Percentiles rank a stretch among this genome's conserved stretches.
These are phyloP conservation scores for Tinamus major DNA, from an alignment of 2,797 vertebrate species.

Conservation along the genomic window DNA sequence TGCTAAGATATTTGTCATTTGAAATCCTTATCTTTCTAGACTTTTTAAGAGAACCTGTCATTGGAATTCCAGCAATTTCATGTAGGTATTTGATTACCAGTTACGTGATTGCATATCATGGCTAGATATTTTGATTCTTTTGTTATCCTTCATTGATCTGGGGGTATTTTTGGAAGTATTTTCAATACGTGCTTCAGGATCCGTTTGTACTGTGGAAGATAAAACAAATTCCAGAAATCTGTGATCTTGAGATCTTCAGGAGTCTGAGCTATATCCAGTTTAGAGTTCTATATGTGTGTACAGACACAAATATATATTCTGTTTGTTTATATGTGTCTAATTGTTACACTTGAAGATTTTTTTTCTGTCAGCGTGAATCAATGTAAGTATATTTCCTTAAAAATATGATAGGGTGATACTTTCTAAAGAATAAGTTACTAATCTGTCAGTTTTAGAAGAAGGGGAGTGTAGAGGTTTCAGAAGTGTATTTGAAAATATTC, in stretches of 20 bases:
- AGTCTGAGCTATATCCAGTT: not conserved
- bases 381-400: not conserved
- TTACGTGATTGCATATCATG: not conserved
- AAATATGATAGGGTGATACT: not conserved
- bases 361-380: not conserved
- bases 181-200: not conserved
- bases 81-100: not conserved
- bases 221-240: not conserved
- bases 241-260: not conserved
- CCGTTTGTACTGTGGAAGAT: not conserved
- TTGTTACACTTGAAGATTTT: accelerated
- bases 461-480: not conserved
- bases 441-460: not conserved
- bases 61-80: not conserved
- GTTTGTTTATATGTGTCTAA: not conserved
- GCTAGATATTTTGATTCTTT: not conserved
- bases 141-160: not conserved
- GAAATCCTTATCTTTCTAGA: not conserved
- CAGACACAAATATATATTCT: not conserved
- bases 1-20: not conserved
- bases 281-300: accelerated
- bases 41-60: not conserved
- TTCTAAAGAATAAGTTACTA: not conserved
- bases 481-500: not conserved
- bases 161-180: not conserved